Percentiles rank a stretch among this genome's conserved stretches.
Evolutionary conservation across 2,797 vertebrate genomes (phyloP).

Genomic region (Bucorvus abyssinicus): DNA sequence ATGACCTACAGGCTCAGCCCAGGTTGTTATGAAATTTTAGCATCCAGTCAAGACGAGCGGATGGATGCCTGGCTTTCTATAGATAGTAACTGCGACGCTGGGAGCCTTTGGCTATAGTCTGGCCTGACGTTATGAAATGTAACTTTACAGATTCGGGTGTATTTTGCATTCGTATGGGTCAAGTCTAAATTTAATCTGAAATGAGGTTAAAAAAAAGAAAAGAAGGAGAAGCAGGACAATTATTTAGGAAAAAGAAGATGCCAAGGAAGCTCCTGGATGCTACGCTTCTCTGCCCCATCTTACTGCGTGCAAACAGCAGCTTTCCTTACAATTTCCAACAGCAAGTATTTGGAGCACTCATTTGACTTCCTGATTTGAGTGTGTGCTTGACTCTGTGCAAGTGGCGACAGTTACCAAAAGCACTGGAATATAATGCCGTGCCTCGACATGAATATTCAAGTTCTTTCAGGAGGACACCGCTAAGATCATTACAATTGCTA

Average conservation of each 20-base stretch:
- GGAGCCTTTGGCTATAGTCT: neutral
- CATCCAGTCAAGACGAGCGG: neutral
- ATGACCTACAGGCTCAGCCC: neutral
- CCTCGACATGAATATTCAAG: slow-evolving; percentile 46
- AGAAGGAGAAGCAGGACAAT: neutral
- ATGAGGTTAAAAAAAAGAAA: neutral
- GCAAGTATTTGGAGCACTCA: neutral
- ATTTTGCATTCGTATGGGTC: slow-evolving; percentile 8
- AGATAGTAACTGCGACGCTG: neutral
- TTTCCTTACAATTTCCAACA: slow-evolving; percentile 43
- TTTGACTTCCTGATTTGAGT: slow-evolving; percentile 51
- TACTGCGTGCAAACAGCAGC: slow-evolving; percentile 55
- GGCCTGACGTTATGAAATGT: neutral
- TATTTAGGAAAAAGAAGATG: slow-evolving; percentile 28
- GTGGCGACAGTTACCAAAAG: slow-evolving; percentile 47
- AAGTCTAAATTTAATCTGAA: neutral
- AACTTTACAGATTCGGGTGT: neutral
- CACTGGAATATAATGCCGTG: slow-evolving; percentile 11
- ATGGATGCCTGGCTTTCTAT: neutral
- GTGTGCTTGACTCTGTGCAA: slow-evolving; percentile 40
- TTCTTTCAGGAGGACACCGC: slow-evolving; percentile 50
- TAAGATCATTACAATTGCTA: slow-evolving; percentile 71
- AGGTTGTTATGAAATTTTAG: neutral
- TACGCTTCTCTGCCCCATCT: slow-evolving; percentile 13
- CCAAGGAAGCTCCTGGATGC: neutral